phyloP scores from a whole-genome alignment of 1,140 invertebrate genomes.

The Caenorhabditis remanei region DNA sequence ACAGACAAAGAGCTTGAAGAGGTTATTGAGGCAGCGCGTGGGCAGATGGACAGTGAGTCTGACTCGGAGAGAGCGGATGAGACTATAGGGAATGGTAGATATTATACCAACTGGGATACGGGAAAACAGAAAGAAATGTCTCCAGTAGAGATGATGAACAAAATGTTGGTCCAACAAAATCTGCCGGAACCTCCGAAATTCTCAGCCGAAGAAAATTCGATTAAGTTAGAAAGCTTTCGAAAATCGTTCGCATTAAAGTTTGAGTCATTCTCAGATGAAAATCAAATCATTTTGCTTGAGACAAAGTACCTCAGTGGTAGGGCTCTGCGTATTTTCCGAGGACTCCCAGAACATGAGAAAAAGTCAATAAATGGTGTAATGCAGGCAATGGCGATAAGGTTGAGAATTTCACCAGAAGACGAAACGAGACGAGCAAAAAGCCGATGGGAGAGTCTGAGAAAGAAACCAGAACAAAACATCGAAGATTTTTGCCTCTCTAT shows the following conservation, averaged over 20 bases:
- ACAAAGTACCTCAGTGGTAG: neutral
- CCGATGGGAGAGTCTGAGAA: neutral
- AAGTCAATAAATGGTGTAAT: neutral
- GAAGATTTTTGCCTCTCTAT: neutral
- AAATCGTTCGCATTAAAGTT: neutral
- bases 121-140: too few relatives aligned
- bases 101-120: too few relatives aligned
- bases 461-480: neutral
- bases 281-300: neutral
- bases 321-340: neutral
- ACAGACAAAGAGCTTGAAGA: too few relatives aligned
- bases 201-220: neutral
- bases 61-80: too few relatives aligned
- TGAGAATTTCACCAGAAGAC: neutral
- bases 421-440: neutral
- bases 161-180: too few relatives aligned
- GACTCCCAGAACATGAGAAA: neutral
- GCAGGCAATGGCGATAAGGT: neutral
- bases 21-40: too few relatives aligned
- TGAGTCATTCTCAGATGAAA: neutral
- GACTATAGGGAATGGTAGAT: too few relatives aligned
- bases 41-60: too few relatives aligned
- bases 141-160: too few relatives aligned
- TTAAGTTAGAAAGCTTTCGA: neutral
- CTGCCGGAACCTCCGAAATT: neutral